Evolutionary conservation across 2,888 invertebrate genomes (phyloP).

Genomic region (Cantharis nigra): DNA sequence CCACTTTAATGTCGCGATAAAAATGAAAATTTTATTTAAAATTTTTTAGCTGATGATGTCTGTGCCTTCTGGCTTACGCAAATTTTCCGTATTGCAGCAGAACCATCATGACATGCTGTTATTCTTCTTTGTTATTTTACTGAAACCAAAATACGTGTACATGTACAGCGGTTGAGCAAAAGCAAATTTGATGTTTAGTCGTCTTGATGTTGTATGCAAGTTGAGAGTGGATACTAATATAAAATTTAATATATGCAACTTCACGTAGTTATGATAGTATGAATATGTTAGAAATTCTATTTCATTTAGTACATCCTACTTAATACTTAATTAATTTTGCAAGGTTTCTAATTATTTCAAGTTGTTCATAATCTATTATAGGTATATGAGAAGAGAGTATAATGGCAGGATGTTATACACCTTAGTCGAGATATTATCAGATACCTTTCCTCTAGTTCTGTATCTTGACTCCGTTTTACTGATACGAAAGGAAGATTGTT

Average conservation of each 20-base stretch:
- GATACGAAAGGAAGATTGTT: slow-evolving; percentile 9
- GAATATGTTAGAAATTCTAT: slow-evolving; percentile 22
- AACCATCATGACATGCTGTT: neutral
- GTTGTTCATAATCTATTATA: slow-evolving; percentile 24
- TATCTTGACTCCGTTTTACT: slow-evolving; percentile 15
- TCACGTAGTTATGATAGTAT: neutral
- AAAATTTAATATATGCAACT: slow-evolving; percentile 1
- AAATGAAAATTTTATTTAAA: neutral
- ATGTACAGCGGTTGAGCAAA: neutral
- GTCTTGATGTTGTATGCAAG: neutral
- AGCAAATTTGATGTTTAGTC: neutral
- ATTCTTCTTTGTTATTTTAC: neutral
- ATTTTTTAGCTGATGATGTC: neutral
- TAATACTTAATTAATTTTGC: slow-evolving; percentile 23
- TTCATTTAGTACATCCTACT: slow-evolving; percentile 15
- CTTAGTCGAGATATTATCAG: slow-evolving; percentile 27
- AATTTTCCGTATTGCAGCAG: neutral
- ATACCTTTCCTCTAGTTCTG: slow-evolving; percentile 15
- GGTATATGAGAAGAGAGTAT: slow-evolving; percentile 9
- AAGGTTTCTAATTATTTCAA: slow-evolving; percentile 21
- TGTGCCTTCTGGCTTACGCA: neutral
- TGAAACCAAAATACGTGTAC: neutral
- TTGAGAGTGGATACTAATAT: neutral
- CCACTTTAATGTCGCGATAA: neutral
- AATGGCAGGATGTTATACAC: slow-evolving; percentile 17